Conservation (phyloP, 2,888 invertebrate genomes). For the Clitarchus hookeri region DNA sequence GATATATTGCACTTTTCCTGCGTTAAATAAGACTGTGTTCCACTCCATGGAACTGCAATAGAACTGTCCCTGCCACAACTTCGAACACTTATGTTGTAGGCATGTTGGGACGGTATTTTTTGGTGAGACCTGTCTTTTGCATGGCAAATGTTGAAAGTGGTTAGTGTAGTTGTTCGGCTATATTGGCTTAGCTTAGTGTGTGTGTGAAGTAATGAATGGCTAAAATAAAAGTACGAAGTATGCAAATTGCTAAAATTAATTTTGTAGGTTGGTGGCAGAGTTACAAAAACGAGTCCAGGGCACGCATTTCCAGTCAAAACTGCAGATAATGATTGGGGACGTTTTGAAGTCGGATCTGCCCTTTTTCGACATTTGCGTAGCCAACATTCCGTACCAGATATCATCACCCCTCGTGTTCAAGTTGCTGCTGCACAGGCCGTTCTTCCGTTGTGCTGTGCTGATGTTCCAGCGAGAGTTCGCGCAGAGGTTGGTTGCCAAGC, state of each 20-base stretch:
- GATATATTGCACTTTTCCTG: too few relatives aligned
- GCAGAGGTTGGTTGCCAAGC: slow-evolving; percentile 92
- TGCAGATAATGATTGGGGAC: slow-evolving; percentile 92
- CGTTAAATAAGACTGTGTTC: too few relatives aligned
- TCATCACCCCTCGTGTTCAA: slow-evolving; percentile 97
- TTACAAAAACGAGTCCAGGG: slow-evolving; percentile 94
- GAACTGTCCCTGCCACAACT: too few relatives aligned
- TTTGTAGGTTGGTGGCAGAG: slow-evolving; percentile 84
- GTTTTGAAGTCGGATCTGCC: slow-evolving; percentile 92
- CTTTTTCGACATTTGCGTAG: slow-evolving; percentile 97
- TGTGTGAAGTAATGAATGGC: too few relatives aligned
- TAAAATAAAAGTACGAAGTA: too few relatives aligned
- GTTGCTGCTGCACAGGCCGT: slow-evolving; percentile 77
- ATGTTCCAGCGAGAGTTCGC: slow-evolving; percentile 99
- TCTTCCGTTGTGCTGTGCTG: slow-evolving; percentile 91
- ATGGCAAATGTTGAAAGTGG: too few relatives aligned
- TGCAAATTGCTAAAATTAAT: background rate
- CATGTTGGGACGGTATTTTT: too few relatives aligned
- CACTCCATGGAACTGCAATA: too few relatives aligned
- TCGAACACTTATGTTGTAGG: too few relatives aligned
- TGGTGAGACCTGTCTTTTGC: too few relatives aligned
- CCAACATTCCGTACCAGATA: slow-evolving; percentile 98
- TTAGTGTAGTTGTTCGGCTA: too few relatives aligned
- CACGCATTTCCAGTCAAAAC: slow-evolving; percentile 84
- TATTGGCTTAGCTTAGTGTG: too few relatives aligned